Evolutionary conservation across 2,113 vertebrate genomes (phyloP).

Genomic region (Chaetura pelagica): DNA sequence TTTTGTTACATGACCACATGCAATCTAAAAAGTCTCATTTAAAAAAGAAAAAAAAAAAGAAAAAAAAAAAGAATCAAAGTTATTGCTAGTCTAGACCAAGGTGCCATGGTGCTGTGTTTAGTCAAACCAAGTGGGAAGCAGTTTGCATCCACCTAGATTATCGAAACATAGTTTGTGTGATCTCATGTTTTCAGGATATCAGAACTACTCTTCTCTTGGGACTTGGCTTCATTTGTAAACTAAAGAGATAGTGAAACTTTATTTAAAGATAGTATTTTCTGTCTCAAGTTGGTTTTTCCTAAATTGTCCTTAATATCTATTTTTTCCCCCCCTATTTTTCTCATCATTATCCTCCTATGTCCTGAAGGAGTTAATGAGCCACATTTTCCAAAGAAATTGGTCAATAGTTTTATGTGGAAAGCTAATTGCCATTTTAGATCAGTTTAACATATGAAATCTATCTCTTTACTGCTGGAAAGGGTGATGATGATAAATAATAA

Average conservation of each 20-base stretch:
- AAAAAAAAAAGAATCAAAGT: no score
- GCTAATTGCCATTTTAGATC: not conserved
- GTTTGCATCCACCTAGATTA: not conserved
- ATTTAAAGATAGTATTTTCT: not conserved
- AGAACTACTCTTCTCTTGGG: not conserved
- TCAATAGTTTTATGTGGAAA: not conserved
- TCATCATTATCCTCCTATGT: not conserved
- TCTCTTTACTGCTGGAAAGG: not conserved
- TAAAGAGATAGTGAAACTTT: not conserved
- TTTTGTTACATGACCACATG: not conserved
- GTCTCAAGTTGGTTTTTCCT: not conserved
- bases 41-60: not conserved
- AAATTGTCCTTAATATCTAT: not conserved
- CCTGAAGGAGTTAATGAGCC: not conserved
- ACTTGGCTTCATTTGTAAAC: not conserved
- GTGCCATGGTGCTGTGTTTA: not conserved
- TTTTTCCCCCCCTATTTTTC: not conserved
- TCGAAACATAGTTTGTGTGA: not conserved
- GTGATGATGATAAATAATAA: not conserved
- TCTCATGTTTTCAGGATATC: not conserved
- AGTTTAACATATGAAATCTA: not conserved
- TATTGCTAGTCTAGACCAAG: not conserved
- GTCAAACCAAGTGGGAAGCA: not conserved
- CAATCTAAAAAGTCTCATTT: not conserved
- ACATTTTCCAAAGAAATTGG: not conserved